Percentiles rank a stretch among this genome's conserved stretches.
phyloP scores from a whole-genome alignment of 1,140 invertebrate species.

The Bombus soroeensis region DNA sequence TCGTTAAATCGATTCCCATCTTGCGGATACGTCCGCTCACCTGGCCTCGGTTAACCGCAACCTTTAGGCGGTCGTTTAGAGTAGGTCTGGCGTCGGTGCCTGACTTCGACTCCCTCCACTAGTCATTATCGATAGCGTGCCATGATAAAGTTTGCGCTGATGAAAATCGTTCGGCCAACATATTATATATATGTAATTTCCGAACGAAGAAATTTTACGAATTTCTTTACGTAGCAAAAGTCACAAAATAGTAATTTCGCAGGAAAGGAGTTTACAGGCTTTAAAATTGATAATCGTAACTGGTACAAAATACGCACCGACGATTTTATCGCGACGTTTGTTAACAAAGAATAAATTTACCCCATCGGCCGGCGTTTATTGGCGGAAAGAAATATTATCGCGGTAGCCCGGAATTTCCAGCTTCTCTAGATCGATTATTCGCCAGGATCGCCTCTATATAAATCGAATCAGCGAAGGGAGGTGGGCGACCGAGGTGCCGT shows the following conservation, averaged over 20 bases:
- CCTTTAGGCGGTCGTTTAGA: constrained; percentile 19
- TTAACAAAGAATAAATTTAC: constrained; percentile 31
- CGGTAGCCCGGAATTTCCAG: neutral
- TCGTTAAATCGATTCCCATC: constrained; percentile 73
- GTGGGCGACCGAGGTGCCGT: neutral
- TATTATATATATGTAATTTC: neutral
- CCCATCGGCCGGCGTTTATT: constrained; percentile 2
- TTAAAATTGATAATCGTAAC: neutral
- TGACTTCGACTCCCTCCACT: constrained; percentile 39
- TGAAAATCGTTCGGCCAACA: constrained; percentile 48
- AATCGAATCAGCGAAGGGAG: constrained; percentile 6
- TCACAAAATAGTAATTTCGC: no score
- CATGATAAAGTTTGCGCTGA: constrained; percentile 60
- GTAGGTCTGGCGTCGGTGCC: constrained; percentile 8
- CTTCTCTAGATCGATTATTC: constrained; percentile 5
- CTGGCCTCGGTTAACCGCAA: constrained; percentile 71
- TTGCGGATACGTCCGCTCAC: constrained; percentile 60
- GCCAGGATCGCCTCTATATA: neutral
- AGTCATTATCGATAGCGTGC: constrained; percentile 62
- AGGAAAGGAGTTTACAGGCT: neutral
- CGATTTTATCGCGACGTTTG: neutral
- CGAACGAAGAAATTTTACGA: no score
- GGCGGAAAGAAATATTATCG: constrained; percentile 35
- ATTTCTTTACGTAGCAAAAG: no score
- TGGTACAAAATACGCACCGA: neutral